phyloP scores from a whole-genome alignment of 1,140 invertebrate species.

The Pararge aegeria region DNA sequence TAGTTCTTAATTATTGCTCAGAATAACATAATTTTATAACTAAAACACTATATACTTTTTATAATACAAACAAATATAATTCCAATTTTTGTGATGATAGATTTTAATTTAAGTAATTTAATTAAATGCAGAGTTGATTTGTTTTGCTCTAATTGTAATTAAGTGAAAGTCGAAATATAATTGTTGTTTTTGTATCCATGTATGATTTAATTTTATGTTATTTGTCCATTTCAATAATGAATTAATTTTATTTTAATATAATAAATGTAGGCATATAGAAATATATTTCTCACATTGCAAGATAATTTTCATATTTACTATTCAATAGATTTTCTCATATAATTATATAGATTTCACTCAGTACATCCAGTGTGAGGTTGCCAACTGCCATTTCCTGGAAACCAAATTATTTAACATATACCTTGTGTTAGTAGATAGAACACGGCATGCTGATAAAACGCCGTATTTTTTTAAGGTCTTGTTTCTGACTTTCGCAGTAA shows the following conservation, averaged over 20 bases:
- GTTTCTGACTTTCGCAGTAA: too few relatives aligned
- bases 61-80: background rate
- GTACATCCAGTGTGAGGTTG: constrained; percentile 1
- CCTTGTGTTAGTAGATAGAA: too few relatives aligned
- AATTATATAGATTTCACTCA: constrained; percentile 3
- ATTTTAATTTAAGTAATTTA: background rate
- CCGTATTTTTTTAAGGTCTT: too few relatives aligned
- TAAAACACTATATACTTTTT: background rate
- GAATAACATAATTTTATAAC: background rate
- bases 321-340: background rate
- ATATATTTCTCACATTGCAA: background rate
- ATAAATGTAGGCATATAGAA: background rate
- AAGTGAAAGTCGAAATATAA: constrained; percentile 20
- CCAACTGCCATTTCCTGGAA: background rate
- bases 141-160: constrained; percentile 8
- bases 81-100: background rate
- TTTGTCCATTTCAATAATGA: background rate
- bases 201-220: background rate
- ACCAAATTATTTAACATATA: background rate
- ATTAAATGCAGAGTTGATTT: background rate
- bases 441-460: too few relatives aligned
- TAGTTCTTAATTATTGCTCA: too few relatives aligned
- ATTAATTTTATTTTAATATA: background rate
- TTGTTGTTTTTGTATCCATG: constrained; percentile 12
- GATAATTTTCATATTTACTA: background rate